A percentile compares a stretch with the other conserved stretches of the same genome.
Conservation (phyloP, 2,113 vertebrate genomes). For the Laterallus jamaicensis region DNA sequence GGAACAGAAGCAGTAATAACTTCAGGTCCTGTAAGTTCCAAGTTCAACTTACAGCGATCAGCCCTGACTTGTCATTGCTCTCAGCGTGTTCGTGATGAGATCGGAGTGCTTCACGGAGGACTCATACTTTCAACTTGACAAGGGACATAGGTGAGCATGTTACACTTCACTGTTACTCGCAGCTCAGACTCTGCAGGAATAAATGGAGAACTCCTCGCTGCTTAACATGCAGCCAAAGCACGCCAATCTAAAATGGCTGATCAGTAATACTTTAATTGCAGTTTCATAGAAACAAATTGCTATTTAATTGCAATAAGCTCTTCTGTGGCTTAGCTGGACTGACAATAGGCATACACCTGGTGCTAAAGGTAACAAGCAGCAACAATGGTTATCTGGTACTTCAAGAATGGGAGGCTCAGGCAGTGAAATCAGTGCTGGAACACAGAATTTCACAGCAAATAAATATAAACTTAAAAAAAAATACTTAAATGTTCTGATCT, state of each 20-base stretch:
- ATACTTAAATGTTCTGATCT: not conserved
- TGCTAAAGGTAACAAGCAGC: slow-evolving; percentile 21
- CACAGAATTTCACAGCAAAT: not conserved
- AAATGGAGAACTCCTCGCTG: slow-evolving; percentile 47
- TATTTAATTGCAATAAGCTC: slow-evolving; percentile 82
- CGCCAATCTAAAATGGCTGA: slow-evolving; percentile 81
- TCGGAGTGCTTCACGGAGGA: slow-evolving; percentile 19
- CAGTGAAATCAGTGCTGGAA: not conserved
- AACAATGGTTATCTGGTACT: not conserved
- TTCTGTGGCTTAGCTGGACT: slow-evolving; percentile 77
- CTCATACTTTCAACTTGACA: slow-evolving; percentile 37
- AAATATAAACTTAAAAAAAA: not conserved
- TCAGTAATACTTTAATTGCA: slow-evolving; percentile 85
- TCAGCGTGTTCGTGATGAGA: slow-evolving; percentile 36
- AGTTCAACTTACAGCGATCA: slow-evolving; percentile 59
- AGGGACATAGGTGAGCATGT: slow-evolving; percentile 11
- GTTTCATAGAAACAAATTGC: slow-evolving; percentile 87
- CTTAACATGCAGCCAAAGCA: slow-evolving; percentile 72
- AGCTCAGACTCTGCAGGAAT: slow-evolving; percentile 5
- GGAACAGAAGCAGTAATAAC: slow-evolving; percentile 61
- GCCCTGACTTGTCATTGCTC: slow-evolving; percentile 66
- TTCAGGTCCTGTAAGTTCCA: slow-evolving; percentile 57
- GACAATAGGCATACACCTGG: slow-evolving; percentile 67
- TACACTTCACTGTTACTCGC: not conserved
- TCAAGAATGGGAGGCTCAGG: not conserved